Evolutionary conservation across 2,888 invertebrate species (phyloP), one percentile per base, ranked within the genome.

Genomic region (Microctonus hyperodae): DNA sequence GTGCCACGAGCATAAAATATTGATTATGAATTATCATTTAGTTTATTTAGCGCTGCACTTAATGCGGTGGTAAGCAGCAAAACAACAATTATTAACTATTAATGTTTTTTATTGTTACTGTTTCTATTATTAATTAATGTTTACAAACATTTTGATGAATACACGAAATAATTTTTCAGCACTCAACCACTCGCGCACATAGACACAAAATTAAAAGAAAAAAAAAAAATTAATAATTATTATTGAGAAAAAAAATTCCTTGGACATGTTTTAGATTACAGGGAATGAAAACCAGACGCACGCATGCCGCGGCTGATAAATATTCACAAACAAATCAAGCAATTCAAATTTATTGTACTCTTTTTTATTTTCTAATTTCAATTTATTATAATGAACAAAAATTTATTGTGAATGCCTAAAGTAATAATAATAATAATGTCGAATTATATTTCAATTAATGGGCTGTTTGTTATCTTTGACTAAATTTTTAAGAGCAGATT

Each of bases 141-240:
- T 69, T 67, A 69, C 69, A 73, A 71, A 70, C 69, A 71, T 68
- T 74, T 71, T 71, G 69, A 74, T 73, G 56, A 71, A 64, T 64
- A 70, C 70, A 72, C 72, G 68, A 71, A 72, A 72, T 73, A 72
- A 69, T 68, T 70, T 69, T 13, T 59, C 50, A 65, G 25, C 31
- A 64, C n/a, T 44, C 28, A 59, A 59, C 23, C 16, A 50, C n/a
- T n/a, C n/a, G 7, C 23, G 22, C 31, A 31, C 6, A 31, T 5
- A 31, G 31, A 50, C 48, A 23, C 25, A 51, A 22, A 25, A 11
- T 10, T 11, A 11, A 16, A 50, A 16, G 22, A 7, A 25, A 23
- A 9, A 7, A 25, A 23, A 9, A 22, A 51, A 23, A 20, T 23
- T 25, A 23, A 7, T 23, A 22, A 25, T 25, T 51, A 13, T 13